Percentiles rank a stretch among this genome's conserved stretches.
Conservation (phyloP, 2,888 invertebrate species). For the Volucella zonaria region DNA sequence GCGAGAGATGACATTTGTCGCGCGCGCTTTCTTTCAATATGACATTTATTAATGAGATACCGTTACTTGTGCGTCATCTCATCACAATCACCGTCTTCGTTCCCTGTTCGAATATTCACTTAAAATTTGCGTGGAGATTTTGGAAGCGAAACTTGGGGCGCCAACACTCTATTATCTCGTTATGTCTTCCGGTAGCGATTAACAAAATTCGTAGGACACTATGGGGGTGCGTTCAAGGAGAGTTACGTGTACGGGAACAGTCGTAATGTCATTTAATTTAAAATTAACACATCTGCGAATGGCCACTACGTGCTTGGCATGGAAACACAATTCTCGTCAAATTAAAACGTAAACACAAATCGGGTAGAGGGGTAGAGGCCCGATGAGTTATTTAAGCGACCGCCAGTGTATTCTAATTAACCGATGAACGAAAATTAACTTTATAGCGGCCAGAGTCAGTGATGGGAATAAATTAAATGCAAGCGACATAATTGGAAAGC, state of each 20-base stretch:
- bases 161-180: slow-evolving; percentile 34
- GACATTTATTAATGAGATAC: slow-evolving; percentile 40
- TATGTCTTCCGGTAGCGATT: slow-evolving; percentile 22
- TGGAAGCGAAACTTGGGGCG: not conserved
- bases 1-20: slow-evolving; percentile 40
- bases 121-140: not conserved
- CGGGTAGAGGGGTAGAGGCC: not conserved
- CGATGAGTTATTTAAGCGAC: slow-evolving; percentile 47
- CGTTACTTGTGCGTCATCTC: not conserved
- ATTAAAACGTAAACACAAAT: slow-evolving; percentile 3
- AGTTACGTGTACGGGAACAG: not conserved
- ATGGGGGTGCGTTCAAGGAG: not conserved
- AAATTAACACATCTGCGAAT: slow-evolving; percentile 46
- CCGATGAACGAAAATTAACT: slow-evolving; percentile 42
- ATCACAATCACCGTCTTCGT: not conserved
- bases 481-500: slow-evolving; percentile 25
- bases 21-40: not conserved
- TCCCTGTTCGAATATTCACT: not conserved
- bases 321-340: slow-evolving; percentile 4
- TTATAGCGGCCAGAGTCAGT: not conserved
- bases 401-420: slow-evolving; percentile 49
- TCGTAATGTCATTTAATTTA: slow-evolving; percentile 47
- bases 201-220: not conserved
- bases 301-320: slow-evolving; percentile 42
- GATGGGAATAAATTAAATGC: slow-evolving; percentile 33